Base-by-base conservation (phyloP, 1,140 invertebrate species). In the Vollenhovia emeryi region DNA sequence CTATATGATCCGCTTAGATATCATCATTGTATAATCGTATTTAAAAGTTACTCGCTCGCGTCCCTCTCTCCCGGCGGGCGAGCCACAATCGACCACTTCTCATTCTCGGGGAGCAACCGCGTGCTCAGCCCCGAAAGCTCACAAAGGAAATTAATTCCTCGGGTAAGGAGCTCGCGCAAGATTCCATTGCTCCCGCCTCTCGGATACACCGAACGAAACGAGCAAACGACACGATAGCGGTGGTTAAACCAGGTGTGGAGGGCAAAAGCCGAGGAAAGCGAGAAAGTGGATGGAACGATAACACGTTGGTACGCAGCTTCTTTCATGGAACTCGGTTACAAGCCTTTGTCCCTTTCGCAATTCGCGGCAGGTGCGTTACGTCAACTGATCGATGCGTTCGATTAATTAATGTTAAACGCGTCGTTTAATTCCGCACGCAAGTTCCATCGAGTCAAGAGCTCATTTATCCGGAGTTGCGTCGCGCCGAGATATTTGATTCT, bases 91-190 rank as follows among this genome's bases (percentile, higher is more conserved):
- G 84, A 87, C 84, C 82, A 78, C 86, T 85, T 79, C 68, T 87
- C 84, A 83, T 88, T 86, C 84, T 80, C 59, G 85, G 78, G 88
- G 24, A 79, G 84, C 86, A 85, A 90, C 86, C 84, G 55, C 86
- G 66, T 64, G 36, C 71, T 82, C 50, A 87, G 76, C 85, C 85
- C 86, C 85, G 62, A 90, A 64, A 91, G 74, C 88, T 90, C 75
- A 91, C 91, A 90, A 91, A 91, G 90, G 86, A 91, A 91, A 91
- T 91, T 91, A 90, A 91, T 91, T 87, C 88, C 85, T 75, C 71
- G 83, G 59, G 59, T 33, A 52, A 84, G 68, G 84, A 84, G 66
- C 43, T 52, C 69, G 33, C 60, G 78, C 68, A 82, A 86, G 85
- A 86, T 85, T 73, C 57, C 71, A 36, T 43, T 57, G 18, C 43